These are phyloP conservation scores for Steinernema hermaphroditum DNA, from an alignment of 2,888 invertebrate genomes.

Conservation along the genomic window DNA sequence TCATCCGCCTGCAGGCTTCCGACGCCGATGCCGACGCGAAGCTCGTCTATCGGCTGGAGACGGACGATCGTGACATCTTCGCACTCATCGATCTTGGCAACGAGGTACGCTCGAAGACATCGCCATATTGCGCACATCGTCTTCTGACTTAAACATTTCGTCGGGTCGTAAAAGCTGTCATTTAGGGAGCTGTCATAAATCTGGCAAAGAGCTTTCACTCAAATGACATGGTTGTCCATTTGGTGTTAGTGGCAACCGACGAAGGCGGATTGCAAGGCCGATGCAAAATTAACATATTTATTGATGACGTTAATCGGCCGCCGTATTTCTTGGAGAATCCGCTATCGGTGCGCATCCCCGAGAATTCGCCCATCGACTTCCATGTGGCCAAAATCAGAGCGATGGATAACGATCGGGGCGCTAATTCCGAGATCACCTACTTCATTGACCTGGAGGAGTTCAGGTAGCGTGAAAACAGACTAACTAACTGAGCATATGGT, in stretches of 20 bases:
- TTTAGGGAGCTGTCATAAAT: slow-evolving; percentile 56
- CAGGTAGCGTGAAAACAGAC: slow-evolving; percentile 29
- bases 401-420: slow-evolving; percentile 88
- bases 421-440: slow-evolving; percentile 78
- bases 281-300: slow-evolving; percentile 78
- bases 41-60: slow-evolving; percentile 59
- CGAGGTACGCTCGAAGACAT: background rate
- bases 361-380: slow-evolving; percentile 83
- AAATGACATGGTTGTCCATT: slow-evolving; percentile 50
- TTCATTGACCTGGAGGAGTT: slow-evolving; percentile 65
- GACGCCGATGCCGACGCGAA: slow-evolving; percentile 59
- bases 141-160: slow-evolving; percentile 21
- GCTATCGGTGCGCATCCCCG: slow-evolving; percentile 71
- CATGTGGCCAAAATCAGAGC: slow-evolving; percentile 82
- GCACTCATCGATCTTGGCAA: slow-evolving; percentile 58
- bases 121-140: slow-evolving; percentile 12
- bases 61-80: slow-evolving; percentile 50
- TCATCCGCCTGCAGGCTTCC: slow-evolving; percentile 71
- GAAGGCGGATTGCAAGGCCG: slow-evolving; percentile 51
- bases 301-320: slow-evolving; percentile 69
- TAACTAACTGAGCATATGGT: background rate
- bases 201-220: slow-evolving; percentile 51
- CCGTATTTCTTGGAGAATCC: slow-evolving; percentile 59
- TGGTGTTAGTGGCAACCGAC: slow-evolving; percentile 61
- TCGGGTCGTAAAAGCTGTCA: slow-evolving; percentile 24